A percentile compares a stretch with the other conserved stretches of the same genome.
phyloP scores from a whole-genome alignment of 2,888 invertebrate genomes.

The Cordilura impudica region DNA sequence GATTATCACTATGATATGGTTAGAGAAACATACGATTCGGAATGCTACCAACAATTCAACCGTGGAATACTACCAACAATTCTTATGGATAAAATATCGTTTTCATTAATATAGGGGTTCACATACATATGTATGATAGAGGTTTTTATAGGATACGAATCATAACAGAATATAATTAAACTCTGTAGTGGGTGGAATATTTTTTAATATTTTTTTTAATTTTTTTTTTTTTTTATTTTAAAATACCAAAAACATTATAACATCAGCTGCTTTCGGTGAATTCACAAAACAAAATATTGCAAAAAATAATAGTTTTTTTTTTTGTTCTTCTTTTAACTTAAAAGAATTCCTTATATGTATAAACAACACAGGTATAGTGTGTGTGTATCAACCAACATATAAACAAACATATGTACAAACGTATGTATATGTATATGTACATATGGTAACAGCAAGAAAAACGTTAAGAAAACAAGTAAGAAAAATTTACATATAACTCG shows the following conservation, averaged over 20 bases:
- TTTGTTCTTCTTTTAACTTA: neutral
- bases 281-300: neutral
- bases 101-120: too few relatives aligned
- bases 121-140: too few relatives aligned
- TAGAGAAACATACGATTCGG: too few relatives aligned
- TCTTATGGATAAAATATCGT: too few relatives aligned
- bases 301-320: neutral
- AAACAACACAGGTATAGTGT: conserved; percentile 26
- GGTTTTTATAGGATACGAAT: too few relatives aligned
- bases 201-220: neutral
- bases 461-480: conserved; percentile 45
- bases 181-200: neutral
- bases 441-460: conserved; percentile 23
- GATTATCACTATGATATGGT: too few relatives aligned
- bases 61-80: too few relatives aligned
- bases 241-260: neutral
- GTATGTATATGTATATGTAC: neutral
- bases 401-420: neutral
- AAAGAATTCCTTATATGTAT: conserved; percentile 32
- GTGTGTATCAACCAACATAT: too few relatives aligned
- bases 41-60: too few relatives aligned
- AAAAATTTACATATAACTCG: conserved; percentile 75
- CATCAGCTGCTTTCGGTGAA: neutral
- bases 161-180: too few relatives aligned
- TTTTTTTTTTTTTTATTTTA: too few relatives aligned